Conservation (phyloP, 2,797 vertebrate genomes). For the Brachyrhaphis roseni region DNA sequence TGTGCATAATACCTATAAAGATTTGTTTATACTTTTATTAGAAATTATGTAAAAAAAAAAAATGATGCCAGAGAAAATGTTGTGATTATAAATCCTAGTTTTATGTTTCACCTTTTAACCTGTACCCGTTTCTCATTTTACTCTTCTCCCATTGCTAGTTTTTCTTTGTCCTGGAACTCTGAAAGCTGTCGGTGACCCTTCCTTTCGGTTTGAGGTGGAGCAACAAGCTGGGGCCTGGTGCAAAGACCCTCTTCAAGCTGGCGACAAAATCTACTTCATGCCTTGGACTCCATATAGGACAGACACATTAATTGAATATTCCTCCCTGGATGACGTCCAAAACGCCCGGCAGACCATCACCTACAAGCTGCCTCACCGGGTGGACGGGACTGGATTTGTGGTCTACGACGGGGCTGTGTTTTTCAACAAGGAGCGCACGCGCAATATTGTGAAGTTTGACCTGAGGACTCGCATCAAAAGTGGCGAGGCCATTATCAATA, state of each 20-base stretch:
- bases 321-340: constrained; percentile 96
- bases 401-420: constrained; percentile 98
- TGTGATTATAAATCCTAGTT: constrained; percentile 31
- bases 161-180: constrained; percentile 99
- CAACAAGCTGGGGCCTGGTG: constrained; percentile 99
- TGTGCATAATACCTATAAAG: constrained; percentile 79
- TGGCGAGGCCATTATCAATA: constrained; percentile 98
- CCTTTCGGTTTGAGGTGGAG: constrained; percentile 97
- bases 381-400: constrained; percentile 98
- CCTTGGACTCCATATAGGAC: constrained; percentile 99
- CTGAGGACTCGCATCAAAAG: constrained; percentile 99
- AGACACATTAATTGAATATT: constrained; percentile 96
- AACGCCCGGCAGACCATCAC: constrained; percentile 93
- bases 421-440: constrained; percentile 98
- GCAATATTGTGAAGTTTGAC: constrained; percentile 99
- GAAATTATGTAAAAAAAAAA: constrained; percentile 72
- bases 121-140: constrained; percentile 85
- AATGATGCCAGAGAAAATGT: constrained; percentile 65
- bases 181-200: constrained; percentile 97
- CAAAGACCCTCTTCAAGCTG: constrained; percentile 98
- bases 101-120: constrained; percentile 70
- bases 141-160: constrained; percentile 93
- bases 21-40: constrained; percentile 72
- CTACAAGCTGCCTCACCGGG: constrained; percentile 96
- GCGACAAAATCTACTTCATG: constrained; percentile 99